These are phyloP conservation scores for Dasypogon diadema DNA, from an alignment of 2,888 invertebrate genomes.

Conservation along the genomic window DNA sequence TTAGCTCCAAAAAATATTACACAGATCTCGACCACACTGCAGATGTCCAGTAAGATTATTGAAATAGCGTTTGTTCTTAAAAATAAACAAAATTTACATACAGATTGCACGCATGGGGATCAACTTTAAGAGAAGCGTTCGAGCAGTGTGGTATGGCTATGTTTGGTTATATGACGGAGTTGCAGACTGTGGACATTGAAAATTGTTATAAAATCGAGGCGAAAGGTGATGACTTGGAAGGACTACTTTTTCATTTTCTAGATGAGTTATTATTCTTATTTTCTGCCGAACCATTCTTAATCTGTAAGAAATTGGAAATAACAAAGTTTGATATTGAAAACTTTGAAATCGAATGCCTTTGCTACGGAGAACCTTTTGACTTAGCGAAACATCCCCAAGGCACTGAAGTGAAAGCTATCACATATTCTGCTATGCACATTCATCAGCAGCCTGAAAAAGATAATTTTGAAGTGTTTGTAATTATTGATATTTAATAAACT, in stretches of 20 bases:
- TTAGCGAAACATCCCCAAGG: conserved; percentile 96
- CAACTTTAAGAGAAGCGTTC: conserved; percentile 86
- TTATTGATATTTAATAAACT: conserved; percentile 87
- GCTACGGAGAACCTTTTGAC: conserved; percentile 94
- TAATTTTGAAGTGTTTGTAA: conserved; percentile 92
- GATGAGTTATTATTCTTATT: conserved; percentile 95
- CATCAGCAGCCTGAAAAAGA: conserved; percentile 78
- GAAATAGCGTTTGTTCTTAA: background rate
- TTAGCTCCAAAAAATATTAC: conserved; percentile 28
- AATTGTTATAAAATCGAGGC: conserved; percentile 87
- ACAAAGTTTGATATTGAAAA: conserved; percentile 86
- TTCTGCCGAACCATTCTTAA: conserved; percentile 89
- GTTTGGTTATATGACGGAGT: conserved; percentile 98
- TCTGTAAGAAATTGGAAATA: conserved; percentile 88
- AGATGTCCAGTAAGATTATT: conserved; percentile 92
- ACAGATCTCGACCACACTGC: conserved; percentile 97
- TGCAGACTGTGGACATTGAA: conserved; percentile 84
- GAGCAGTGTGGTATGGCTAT: conserved; percentile 96
- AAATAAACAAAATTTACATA: background rate
- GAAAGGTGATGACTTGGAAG: conserved; percentile 87
- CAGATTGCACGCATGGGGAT: conserved; percentile 94
- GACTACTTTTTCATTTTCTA: conserved; percentile 90
- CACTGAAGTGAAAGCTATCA: conserved; percentile 98
- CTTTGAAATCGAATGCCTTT: conserved; percentile 83
- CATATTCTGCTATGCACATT: conserved; percentile 98